A percentile compares a stretch with the other conserved stretches of the same genome.
Conservation (phyloP, 1,140 invertebrate genomes). For the Procambarus clarkii region DNA sequence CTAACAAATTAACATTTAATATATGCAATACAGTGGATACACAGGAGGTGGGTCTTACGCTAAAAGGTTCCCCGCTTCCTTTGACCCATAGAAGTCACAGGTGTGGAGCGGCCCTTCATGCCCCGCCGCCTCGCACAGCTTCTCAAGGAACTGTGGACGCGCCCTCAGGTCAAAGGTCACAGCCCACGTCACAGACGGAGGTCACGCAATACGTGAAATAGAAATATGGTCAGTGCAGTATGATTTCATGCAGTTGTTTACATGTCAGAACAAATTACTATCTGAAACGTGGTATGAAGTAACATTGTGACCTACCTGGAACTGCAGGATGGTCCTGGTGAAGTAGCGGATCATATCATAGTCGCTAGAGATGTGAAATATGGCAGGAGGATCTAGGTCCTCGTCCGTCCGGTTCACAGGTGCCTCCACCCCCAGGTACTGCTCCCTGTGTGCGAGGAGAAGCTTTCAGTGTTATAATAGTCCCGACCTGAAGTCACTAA, state of each 20-base stretch:
- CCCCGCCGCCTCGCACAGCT: conserved; percentile 20
- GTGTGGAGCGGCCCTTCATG: not conserved
- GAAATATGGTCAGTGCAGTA: too few species aligned
- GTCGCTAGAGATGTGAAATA: conserved; percentile 76
- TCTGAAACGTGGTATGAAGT: too few species aligned
- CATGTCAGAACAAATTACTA: too few species aligned
- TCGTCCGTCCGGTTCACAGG: conserved; percentile 74
- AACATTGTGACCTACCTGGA: conserved; percentile 74
- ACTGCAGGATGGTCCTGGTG: conserved; percentile 76
- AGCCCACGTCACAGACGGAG: not conserved
- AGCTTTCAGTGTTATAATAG: too few species aligned
- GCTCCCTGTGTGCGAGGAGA: conserved; percentile 54
- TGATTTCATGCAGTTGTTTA: too few species aligned
- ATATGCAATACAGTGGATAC: too few species aligned
- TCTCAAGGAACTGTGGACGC: conserved; percentile 5
- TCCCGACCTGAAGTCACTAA: too few species aligned
- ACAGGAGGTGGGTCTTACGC: not conserved
- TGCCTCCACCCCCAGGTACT: conserved; percentile 76
- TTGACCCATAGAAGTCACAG: conserved; percentile 13
- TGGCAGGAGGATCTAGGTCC: conserved; percentile 76
- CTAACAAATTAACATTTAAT: too few species aligned
- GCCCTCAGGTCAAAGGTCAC: not conserved
- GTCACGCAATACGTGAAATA: too few species aligned
- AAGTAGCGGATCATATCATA: conserved; percentile 76
- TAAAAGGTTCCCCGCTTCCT: not conserved